Conservation (phyloP, 2,888 invertebrate species). For the Invenusta paracnida region DNA sequence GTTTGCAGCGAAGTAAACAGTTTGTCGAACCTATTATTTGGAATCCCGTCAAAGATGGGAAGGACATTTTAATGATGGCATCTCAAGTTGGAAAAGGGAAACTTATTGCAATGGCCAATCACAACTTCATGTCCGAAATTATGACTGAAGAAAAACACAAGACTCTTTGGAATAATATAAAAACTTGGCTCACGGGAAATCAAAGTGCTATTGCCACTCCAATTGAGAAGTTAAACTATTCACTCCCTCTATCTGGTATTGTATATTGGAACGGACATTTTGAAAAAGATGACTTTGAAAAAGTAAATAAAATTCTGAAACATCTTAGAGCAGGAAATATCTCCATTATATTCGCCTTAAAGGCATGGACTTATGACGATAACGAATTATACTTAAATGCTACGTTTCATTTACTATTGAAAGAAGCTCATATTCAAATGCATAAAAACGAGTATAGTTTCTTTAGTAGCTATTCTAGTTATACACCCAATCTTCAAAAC, state of each 20-base stretch:
- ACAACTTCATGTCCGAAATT: background rate
- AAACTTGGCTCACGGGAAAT: background rate
- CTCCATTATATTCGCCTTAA: background rate
- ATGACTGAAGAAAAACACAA: background rate
- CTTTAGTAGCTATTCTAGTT: background rate
- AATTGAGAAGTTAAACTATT: background rate
- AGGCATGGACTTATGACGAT: background rate
- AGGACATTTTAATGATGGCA: conserved; percentile 1
- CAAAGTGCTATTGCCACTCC: background rate
- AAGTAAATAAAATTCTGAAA: background rate
- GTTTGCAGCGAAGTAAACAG: background rate
- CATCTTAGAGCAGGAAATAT: background rate
- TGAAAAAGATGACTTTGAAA: background rate
- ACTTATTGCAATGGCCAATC: background rate
- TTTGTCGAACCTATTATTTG: background rate
- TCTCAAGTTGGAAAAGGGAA: background rate
- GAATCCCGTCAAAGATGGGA: background rate
- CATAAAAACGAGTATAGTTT: background rate
- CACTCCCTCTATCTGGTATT: background rate
- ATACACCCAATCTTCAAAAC: background rate
- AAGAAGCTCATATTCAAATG: background rate
- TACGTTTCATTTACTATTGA: background rate
- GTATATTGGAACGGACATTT: background rate
- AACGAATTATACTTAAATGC: background rate
- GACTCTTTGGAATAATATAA: background rate